phyloP scores from a whole-genome alignment of 2,113 vertebrate species.

The Pogonocichla stellata region DNA sequence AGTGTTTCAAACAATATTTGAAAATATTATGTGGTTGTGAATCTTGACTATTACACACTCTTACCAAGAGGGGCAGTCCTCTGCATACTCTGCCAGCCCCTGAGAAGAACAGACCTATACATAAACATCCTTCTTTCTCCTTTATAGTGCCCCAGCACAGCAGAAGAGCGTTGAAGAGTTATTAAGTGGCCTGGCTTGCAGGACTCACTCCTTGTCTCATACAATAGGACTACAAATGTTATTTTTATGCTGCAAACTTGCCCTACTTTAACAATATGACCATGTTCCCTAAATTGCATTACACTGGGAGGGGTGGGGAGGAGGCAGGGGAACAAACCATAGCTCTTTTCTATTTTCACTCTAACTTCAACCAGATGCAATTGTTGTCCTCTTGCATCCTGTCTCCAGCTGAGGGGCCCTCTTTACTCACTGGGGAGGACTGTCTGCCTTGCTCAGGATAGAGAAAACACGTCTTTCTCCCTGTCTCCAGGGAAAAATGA shows the following conservation, averaged over 20 bases:
- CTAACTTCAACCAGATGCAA: not conserved
- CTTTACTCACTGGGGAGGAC: not conserved
- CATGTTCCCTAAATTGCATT: not conserved
- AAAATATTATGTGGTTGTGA: slow-evolving; percentile 33
- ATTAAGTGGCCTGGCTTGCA: not conserved
- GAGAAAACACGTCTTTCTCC: not conserved
- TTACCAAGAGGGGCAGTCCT: not conserved
- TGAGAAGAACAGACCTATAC: not conserved
- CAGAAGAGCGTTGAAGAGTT: not conserved
- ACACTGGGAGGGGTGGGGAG: not conserved
- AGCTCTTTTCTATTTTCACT: not conserved
- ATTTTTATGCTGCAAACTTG: not conserved
- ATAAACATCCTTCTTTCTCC: not conserved
- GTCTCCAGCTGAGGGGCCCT: not conserved
- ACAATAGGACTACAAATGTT: not conserved
- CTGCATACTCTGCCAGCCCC: not conserved
- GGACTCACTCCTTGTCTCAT: not conserved
- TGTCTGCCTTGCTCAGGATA: not conserved
- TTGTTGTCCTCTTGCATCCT: not conserved
- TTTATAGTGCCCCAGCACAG: not conserved
- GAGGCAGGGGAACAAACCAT: fast-evolving
- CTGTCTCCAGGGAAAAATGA: not conserved
- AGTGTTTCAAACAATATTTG: slow-evolving; percentile 21
- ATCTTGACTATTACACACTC: not conserved
- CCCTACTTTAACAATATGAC: not conserved